A percentile compares a stretch with the other conserved stretches of the same genome.
These are phyloP conservation scores for Keiferia lycopersicella DNA, from an alignment of 2,888 invertebrate genomes.

Conservation along the genomic window DNA sequence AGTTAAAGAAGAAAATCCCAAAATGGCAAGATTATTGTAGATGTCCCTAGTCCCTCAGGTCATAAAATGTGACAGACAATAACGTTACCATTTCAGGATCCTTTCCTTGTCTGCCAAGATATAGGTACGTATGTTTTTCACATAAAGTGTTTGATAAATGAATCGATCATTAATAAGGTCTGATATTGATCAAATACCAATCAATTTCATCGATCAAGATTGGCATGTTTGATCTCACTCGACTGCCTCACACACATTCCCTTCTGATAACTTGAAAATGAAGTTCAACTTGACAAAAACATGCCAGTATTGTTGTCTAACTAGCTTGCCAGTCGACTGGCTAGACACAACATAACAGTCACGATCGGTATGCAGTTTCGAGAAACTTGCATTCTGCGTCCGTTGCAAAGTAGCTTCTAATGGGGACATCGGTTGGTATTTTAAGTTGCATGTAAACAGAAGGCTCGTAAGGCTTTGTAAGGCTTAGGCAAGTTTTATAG, in stretches of 20 bases:
- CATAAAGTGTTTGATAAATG: neutral
- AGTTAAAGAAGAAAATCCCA: no score
- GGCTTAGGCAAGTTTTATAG: neutral
- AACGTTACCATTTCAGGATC: no score
- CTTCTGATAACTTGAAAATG: neutral
- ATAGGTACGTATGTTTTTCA: no score
- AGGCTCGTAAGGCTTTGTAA: neutral
- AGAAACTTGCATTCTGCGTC: constrained; percentile 10
- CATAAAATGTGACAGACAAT: no score
- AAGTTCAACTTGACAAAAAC: neutral
- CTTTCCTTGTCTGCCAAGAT: no score
- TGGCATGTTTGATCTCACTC: neutral
- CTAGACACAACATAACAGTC: constrained; percentile 10
- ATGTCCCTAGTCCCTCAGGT: no score
- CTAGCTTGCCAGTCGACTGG: constrained; percentile 9
- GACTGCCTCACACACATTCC: neutral
- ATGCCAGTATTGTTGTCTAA: neutral
- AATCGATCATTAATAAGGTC: neutral
- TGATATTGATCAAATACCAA: no score
- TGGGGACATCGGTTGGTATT: constrained; percentile 13
- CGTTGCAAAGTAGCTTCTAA: neutral
- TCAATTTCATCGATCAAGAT: no score
- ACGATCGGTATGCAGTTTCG: constrained; percentile 15
- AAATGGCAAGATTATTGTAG: no score
- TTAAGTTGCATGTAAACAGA: constrained; percentile 6